Conservation (phyloP, 2,113 vertebrate genomes). For the Casuarius casuarius region DNA sequence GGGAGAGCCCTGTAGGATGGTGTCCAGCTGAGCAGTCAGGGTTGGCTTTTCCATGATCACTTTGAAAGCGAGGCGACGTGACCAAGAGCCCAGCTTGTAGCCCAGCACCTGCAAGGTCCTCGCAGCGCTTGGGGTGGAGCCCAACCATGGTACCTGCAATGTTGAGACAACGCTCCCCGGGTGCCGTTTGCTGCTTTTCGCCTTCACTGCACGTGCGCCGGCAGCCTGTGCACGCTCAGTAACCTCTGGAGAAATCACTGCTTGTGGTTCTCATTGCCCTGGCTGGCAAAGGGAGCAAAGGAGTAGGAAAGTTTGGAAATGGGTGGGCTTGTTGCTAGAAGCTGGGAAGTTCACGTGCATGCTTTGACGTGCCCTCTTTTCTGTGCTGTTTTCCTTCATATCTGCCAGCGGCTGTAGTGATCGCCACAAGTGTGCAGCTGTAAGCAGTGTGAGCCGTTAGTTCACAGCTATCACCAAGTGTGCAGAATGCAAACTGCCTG, state of each 20-base stretch:
- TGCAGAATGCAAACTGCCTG: neutral
- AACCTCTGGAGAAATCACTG: neutral
- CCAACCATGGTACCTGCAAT: accelerated
- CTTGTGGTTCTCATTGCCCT: neutral
- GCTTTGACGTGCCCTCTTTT: neutral
- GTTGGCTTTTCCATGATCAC: neutral
- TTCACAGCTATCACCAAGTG: neutral
- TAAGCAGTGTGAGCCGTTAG: neutral
- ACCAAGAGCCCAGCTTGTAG: neutral
- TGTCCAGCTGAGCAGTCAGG: neutral
- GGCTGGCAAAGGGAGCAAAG: neutral
- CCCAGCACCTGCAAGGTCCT: too few species aligned
- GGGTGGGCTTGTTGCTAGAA: neutral
- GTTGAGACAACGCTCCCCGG: neutral
- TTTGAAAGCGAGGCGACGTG: neutral
- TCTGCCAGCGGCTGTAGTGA: too few species aligned
- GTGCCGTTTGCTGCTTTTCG: neutral
- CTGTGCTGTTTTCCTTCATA: neutral
- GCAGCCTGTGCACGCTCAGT: neutral
- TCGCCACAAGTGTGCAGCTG: too few species aligned
- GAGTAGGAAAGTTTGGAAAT: neutral
- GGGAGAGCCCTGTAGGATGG: neutral
- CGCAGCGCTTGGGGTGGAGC: accelerated
- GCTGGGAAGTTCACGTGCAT: neutral
- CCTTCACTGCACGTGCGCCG: neutral